phyloP scores from a whole-genome alignment of 2,113 vertebrate species.

The Sturnus vulgaris region DNA sequence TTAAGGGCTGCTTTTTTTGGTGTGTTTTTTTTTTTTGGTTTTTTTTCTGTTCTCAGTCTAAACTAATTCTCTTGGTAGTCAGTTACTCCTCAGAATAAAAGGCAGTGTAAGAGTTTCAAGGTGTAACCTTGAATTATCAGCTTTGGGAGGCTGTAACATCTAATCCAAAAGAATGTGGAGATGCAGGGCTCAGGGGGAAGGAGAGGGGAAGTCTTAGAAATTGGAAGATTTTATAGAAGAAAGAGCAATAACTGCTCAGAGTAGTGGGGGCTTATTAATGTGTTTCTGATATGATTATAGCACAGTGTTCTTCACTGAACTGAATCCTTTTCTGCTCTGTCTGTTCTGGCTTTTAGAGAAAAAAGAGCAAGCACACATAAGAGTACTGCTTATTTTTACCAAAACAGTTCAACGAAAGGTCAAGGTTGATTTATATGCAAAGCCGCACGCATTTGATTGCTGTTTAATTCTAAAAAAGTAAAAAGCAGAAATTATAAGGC shows the following conservation, averaged over 20 bases:
- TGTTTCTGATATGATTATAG: slow-evolving; percentile 37
- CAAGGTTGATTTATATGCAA: slow-evolving; percentile 65
- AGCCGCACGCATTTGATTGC: slow-evolving; percentile 48
- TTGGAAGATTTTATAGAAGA: slow-evolving; percentile 30
- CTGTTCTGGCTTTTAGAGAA: slow-evolving; percentile 49
- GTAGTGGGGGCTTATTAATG: slow-evolving; percentile 14
- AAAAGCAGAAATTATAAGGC: slow-evolving; percentile 61
- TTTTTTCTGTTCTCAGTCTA: neutral
- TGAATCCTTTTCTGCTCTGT: slow-evolving; percentile 18
- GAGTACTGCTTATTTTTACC: slow-evolving; percentile 53
- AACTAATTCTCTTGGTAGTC: slow-evolving; percentile 39
- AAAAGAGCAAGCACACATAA: slow-evolving; percentile 33
- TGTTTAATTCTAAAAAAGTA: slow-evolving; percentile 55
- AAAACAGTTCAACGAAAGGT: slow-evolving; percentile 50
- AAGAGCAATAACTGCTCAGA: slow-evolving; percentile 27
- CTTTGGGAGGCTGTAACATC: slow-evolving; percentile 24
- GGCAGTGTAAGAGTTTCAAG: slow-evolving; percentile 4
- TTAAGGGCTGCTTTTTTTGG: neutral
- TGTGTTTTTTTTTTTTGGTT: neutral
- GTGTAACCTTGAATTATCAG: slow-evolving; percentile 54
- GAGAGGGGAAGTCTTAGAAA: slow-evolving; percentile 1
- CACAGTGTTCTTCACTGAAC: neutral
- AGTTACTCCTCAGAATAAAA: slow-evolving; percentile 40
- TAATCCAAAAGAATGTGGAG: slow-evolving; percentile 20
- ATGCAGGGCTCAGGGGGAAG: slow-evolving; percentile 1